Percentiles rank a stretch among this genome's conserved stretches.
Evolutionary conservation across 2,888 invertebrate genomes (phyloP).

Genomic region (Lagria hirta): DNA sequence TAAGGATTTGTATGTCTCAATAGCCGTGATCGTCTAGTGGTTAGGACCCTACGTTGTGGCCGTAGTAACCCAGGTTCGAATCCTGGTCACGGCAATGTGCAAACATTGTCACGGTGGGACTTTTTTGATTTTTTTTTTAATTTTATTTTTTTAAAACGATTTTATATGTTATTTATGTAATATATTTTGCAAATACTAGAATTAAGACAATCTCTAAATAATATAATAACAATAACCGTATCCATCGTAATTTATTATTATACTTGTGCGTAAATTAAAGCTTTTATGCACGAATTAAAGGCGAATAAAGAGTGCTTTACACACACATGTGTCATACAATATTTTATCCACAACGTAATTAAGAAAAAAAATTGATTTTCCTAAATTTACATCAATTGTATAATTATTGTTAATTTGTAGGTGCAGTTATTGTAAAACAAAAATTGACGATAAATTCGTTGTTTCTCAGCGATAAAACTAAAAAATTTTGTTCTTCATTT

Average conservation of each 20-base stretch:
- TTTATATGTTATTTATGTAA: not conserved
- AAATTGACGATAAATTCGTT: too few relatives aligned
- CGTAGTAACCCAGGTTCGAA: constrained; percentile 65
- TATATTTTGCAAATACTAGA: not conserved
- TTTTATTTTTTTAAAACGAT: not conserved
- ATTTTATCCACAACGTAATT: too few relatives aligned
- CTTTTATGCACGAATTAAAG: not conserved
- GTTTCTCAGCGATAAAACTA: too few relatives aligned
- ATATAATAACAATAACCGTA: not conserved
- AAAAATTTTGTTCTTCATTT: too few relatives aligned
- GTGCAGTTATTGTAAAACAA: too few relatives aligned
- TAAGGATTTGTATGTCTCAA: too few relatives aligned
- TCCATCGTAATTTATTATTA: constrained; percentile 1
- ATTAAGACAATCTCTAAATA: not conserved
- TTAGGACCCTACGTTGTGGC: constrained; percentile 62
- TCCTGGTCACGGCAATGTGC: constrained; percentile 57
- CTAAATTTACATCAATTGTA: too few relatives aligned
- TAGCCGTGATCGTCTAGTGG: constrained; percentile 52
- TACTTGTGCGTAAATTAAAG: constrained; percentile 9
- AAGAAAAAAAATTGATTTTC: too few relatives aligned
- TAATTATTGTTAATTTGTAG: too few relatives aligned
- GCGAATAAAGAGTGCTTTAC: not conserved
- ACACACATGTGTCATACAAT: too few relatives aligned
- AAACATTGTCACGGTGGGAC: constrained; percentile 22
- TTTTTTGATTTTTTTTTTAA: constrained; percentile 8